Evolutionary conservation across 2,113 vertebrate genomes (phyloP).

Genomic region (Chascanopsetta lugubris): DNA sequence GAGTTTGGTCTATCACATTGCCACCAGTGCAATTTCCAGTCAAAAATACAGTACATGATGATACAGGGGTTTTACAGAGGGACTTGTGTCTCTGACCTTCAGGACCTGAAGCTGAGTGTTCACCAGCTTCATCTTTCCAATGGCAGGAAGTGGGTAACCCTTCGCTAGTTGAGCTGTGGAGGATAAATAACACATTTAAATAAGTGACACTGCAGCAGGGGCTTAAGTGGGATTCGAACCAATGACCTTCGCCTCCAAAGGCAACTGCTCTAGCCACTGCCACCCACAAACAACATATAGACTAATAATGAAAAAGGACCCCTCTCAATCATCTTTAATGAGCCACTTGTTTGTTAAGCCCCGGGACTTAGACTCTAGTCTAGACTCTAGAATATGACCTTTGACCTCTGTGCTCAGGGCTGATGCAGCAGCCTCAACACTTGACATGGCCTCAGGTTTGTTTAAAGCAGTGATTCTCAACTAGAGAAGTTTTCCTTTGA

Average conservation of each 20-base stretch:
- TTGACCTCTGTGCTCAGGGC: neutral
- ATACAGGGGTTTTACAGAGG: neutral
- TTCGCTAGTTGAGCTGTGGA: conserved; percentile 62
- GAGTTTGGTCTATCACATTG: too few species aligned
- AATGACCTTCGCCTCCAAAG: too few species aligned
- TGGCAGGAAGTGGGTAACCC: conserved; percentile 78
- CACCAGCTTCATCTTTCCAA: conserved; percentile 77
- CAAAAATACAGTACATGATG: neutral
- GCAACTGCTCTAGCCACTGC: too few species aligned
- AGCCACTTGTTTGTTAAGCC: too few species aligned
- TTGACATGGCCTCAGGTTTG: neutral
- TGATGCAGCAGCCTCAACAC: neutral
- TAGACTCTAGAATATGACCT: neutral
- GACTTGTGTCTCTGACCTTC: conserved; percentile 65
- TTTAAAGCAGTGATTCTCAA: too few species aligned
- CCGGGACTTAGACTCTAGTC: too few species aligned
- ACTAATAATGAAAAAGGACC: too few species aligned
- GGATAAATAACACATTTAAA: neutral
- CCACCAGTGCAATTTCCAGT: neutral
- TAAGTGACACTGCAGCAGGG: too few species aligned
- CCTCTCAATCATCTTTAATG: too few species aligned
- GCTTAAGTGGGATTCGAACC: too few species aligned
- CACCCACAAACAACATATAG: too few species aligned
- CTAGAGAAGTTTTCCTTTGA: too few species aligned
- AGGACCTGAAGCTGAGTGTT: conserved; percentile 74